Percentiles rank a stretch among this genome's conserved stretches.
Conservation (phyloP, 2,113 vertebrate species). For the Tragelaphus strepsiceros region DNA sequence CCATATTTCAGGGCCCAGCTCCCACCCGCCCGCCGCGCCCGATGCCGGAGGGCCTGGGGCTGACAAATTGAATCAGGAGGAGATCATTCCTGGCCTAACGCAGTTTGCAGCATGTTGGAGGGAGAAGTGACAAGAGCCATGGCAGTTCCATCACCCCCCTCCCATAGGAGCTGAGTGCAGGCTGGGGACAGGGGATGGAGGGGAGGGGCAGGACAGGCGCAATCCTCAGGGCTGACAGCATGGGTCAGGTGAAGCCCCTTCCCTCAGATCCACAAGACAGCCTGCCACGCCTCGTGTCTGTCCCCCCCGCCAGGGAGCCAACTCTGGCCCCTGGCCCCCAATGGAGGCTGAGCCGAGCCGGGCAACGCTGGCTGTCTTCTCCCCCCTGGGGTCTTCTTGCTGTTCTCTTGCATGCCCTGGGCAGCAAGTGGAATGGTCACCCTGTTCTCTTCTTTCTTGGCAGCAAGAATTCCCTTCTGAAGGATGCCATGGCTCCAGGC, state of each 20-base stretch:
- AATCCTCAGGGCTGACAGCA: slow-evolving; percentile 17
- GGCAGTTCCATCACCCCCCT: slow-evolving; percentile 74
- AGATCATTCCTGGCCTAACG: slow-evolving; percentile 91
- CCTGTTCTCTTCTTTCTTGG: slow-evolving; percentile 78
- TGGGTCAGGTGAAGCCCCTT: slow-evolving; percentile 25
- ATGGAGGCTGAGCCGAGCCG: background rate
- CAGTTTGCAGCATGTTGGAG: slow-evolving; percentile 84
- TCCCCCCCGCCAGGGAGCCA: background rate
- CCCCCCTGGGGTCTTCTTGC: slow-evolving; percentile 5
- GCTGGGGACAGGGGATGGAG: background rate
- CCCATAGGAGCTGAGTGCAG: slow-evolving; percentile 65
- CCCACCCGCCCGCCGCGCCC: slow-evolving; percentile 76
- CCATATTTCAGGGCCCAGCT: slow-evolving; percentile 90
- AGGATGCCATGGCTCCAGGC: slow-evolving; percentile 91
- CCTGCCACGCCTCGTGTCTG: background rate
- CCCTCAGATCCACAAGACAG: background rate
- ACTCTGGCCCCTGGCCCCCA: background rate
- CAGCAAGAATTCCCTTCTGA: slow-evolving; percentile 94
- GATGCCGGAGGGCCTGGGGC: slow-evolving; percentile 82
- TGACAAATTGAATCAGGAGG: slow-evolving; percentile 93
- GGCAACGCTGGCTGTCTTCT: slow-evolving; percentile 39
- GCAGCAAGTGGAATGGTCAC: slow-evolving; percentile 61
- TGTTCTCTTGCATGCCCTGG: background rate
- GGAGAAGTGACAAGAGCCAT: slow-evolving; percentile 76
- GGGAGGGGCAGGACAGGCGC: background rate